A percentile compares a stretch with the other conserved stretches of the same genome.
Evolutionary conservation across 2,888 invertebrate genomes (phyloP).

Genomic region (Stomorhina lunata): DNA sequence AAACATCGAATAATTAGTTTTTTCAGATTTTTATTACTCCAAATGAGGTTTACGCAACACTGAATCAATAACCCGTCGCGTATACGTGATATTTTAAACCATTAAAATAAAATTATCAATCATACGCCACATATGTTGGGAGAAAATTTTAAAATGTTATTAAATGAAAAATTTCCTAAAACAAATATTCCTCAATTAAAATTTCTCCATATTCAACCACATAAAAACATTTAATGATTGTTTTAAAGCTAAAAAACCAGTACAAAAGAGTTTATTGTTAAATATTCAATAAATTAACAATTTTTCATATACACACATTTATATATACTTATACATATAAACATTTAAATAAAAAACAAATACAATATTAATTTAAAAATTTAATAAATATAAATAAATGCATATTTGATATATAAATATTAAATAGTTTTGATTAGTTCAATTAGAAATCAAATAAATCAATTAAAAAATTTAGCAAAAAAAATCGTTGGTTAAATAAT

Average conservation of each 20-base stretch:
- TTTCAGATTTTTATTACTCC: no score
- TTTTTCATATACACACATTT: background rate
- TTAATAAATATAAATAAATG: background rate
- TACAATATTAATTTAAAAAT: background rate
- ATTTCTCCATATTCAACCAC: background rate
- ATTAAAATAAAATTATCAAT: background rate
- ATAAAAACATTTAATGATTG: conserved; percentile 32
- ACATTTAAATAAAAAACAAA: background rate
- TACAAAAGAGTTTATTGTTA: conserved; percentile 33
- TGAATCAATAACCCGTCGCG: background rate
- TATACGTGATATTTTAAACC: background rate
- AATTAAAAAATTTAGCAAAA: background rate
- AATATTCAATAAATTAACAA: conserved; percentile 25
- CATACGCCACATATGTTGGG: background rate
- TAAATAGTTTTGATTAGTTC: conserved; percentile 28
- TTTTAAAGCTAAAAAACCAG: conserved; percentile 57
- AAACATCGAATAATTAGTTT: no score
- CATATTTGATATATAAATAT: background rate
- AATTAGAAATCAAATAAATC: conserved; percentile 52
- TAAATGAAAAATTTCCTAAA: background rate
- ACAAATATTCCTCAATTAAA: background rate
- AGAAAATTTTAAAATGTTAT: background rate
- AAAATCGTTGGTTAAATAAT: background rate
- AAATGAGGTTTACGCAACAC: no score
- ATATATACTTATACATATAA: background rate